Evolutionary conservation across 2,797 vertebrate genomes (phyloP).

Genomic region (Halcyon badia): DNA sequence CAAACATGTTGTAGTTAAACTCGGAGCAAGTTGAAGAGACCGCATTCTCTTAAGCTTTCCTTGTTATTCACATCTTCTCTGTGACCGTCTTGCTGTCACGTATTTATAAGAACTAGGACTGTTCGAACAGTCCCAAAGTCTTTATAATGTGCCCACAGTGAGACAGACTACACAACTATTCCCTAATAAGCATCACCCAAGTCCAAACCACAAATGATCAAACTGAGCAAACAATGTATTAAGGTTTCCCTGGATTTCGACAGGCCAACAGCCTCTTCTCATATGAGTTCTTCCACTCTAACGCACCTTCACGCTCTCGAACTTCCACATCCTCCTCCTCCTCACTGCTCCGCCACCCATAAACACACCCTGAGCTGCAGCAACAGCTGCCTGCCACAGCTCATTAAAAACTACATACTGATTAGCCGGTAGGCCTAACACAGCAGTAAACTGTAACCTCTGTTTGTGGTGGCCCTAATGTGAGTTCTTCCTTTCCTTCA

Average conservation of each 20-base stretch:
- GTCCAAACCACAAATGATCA: not conserved
- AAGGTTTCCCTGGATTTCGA: not conserved
- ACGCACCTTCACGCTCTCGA: not conserved
- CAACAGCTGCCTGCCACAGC: not conserved
- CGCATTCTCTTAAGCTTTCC: not conserved
- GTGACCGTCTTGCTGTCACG: not conserved
- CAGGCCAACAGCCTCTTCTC: not conserved
- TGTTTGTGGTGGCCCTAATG: not conserved
- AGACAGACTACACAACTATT: not conserved
- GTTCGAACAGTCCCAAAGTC: not conserved
- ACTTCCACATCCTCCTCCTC: rapidly evolving
- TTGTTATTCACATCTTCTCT: not conserved
- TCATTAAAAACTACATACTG: not conserved
- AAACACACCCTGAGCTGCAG: not conserved
- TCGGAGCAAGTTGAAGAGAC: not conserved
- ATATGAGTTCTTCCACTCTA: not conserved
- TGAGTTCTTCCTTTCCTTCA: rapidly evolving
- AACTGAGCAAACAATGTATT: not conserved
- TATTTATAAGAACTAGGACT: not conserved
- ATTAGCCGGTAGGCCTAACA: not conserved
- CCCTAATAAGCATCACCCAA: not conserved
- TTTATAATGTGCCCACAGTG: rapidly evolving
- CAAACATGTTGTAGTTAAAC: not conserved
- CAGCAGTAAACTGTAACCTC: not conserved
- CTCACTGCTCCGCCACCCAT: rapidly evolving